phyloP scores from a whole-genome alignment of 2,797 vertebrate genomes.

The Pangasius macronema region DNA sequence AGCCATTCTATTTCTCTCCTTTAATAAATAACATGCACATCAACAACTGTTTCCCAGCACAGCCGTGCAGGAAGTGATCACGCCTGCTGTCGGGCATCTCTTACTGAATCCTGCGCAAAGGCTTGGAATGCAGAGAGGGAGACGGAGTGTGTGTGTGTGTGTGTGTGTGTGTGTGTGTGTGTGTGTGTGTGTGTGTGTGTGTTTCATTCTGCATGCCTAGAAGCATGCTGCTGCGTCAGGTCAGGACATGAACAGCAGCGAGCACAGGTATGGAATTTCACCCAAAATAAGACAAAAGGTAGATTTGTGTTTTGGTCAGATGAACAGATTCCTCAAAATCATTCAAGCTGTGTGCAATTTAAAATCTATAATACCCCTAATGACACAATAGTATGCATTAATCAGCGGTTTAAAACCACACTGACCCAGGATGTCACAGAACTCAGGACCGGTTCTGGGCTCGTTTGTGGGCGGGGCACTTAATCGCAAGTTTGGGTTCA shows the following conservation, averaged over 20 bases:
- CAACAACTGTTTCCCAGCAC: constrained; percentile 13
- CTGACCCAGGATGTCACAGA: not conserved
- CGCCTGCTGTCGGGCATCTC: not conserved
- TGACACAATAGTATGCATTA: not conserved
- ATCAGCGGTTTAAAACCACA: not conserved
- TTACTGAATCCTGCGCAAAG: constrained; percentile 5
- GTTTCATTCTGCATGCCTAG: constrained; percentile 22
- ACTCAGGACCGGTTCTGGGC: not conserved
- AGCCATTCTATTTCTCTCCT: not conserved
- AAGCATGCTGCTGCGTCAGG: constrained; percentile 41
- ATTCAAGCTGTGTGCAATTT: not conserved
- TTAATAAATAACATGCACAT: constrained; percentile 16
- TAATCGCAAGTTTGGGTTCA: not conserved
- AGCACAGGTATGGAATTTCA: constrained; percentile 18
- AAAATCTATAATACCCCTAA: not conserved
- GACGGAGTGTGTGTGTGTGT: constrained; percentile 9
- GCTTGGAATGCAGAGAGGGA: constrained; percentile 31
- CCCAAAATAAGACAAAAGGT: not conserved
- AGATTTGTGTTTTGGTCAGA: not conserved
- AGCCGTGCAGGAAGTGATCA: constrained; percentile 25
- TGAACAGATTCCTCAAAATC: not conserved
- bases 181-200: constrained; percentile 19
- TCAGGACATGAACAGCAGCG: constrained; percentile 36
- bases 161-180: constrained; percentile 1
- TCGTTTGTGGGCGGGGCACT: not conserved